phyloP scores from a whole-genome alignment of 2,888 invertebrate genomes.

The Uropetala carovei region DNA sequence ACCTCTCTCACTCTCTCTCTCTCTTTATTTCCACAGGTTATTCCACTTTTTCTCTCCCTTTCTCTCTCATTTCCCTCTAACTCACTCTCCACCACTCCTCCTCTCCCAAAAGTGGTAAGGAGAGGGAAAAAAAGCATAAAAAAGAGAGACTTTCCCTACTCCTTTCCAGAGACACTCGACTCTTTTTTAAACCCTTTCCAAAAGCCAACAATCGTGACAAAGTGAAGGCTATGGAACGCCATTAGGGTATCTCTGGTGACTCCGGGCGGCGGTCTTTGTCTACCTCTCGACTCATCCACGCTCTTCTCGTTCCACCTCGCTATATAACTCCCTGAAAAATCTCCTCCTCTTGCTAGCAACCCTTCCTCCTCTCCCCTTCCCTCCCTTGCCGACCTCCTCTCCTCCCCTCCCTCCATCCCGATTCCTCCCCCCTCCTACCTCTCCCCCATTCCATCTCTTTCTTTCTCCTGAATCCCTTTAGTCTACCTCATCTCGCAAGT shows the following conservation, averaged over 20 bases:
- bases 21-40: background rate
- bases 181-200: slow-evolving; percentile 50
- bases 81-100: too few relatives aligned
- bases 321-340: background rate
- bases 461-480: background rate
- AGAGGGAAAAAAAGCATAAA: slow-evolving; percentile 15
- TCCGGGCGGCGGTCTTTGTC: slow-evolving; percentile 52
- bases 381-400: background rate
- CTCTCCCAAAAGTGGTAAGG: background rate
- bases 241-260: slow-evolving; percentile 59
- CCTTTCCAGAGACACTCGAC: background rate
- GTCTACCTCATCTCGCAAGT: background rate
- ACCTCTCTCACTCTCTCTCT: background rate
- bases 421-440: background rate
- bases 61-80: background rate
- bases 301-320: slow-evolving; percentile 3
- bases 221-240: slow-evolving; percentile 61
- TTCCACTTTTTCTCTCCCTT: background rate
- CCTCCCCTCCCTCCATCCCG: background rate
- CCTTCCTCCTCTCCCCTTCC: background rate
- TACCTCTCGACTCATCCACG: background rate
- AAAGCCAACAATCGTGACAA: slow-evolving; percentile 63
- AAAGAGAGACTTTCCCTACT: slow-evolving; percentile 36
- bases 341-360: background rate
- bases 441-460: background rate